Conservation (phyloP, 2,797 vertebrate species). For the Trematomus bernacchii region DNA sequence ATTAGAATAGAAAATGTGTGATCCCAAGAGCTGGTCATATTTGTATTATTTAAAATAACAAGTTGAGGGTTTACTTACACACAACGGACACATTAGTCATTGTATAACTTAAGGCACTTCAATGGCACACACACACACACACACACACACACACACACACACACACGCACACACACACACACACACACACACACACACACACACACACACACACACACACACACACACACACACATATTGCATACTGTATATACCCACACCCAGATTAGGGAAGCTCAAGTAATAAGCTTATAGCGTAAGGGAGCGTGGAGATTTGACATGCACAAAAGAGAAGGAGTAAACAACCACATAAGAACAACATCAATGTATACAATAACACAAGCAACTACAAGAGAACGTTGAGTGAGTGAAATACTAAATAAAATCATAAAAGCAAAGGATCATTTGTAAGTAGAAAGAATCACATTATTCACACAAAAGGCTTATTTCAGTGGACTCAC, state of each 20-base stretch:
- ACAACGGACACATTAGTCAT: constrained; percentile 14
- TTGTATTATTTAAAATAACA: background rate
- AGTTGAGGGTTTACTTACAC: background rate
- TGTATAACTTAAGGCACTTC: constrained; percentile 12
- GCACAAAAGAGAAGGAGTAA: constrained; percentile 40
- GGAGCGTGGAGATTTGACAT: constrained; percentile 68
- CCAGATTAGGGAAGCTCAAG: constrained; percentile 73
- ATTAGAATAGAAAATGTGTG: background rate
- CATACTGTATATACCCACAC: constrained; percentile 46
- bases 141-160: constrained; percentile 3
- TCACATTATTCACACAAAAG: background rate
- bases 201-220: constrained; percentile 4
- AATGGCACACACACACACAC: background rate
- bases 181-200: constrained; percentile 22
- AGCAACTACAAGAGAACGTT: background rate
- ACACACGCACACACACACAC: constrained; percentile 32
- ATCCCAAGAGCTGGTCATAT: background rate
- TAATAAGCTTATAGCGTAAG: constrained; percentile 77
- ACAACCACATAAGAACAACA: constrained; percentile 26
- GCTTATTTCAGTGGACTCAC: constrained; percentile 70
- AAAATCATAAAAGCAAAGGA: background rate
- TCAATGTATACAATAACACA: background rate
- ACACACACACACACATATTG: constrained; percentile 32
- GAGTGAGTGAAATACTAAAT: background rate
- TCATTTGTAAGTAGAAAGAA: background rate